Base-by-base conservation (phyloP, 2,888 invertebrate genomes). In the Xestia rhomboidea region DNA sequence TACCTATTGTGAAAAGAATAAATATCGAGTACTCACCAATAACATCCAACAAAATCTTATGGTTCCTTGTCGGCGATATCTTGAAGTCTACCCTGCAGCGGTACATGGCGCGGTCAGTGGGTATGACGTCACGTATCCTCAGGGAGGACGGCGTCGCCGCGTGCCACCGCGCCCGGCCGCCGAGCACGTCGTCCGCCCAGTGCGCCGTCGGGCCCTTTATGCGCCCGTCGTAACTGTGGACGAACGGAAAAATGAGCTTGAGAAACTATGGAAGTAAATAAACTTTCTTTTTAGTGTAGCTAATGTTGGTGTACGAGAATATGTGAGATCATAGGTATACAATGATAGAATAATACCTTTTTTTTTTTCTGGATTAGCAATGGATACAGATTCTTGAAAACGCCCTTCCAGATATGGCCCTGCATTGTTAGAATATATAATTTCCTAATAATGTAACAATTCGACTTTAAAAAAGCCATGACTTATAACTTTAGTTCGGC, bases 41-140 rank as follows among this genome's bases (percentile, higher is more conserved):
- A 78, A 98, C 97, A 86, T 97, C 97, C 77, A 98, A 97, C 84
- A 97, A 97, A 82, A 98, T 97, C 90, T 98, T 97, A 80, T 98
- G 97, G 93, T 98, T 98, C 86, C 97, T 97, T 18, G 98, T 98
- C 0, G 98, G 98, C 13, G 98, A 98, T 87, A 98, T 97, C 89
- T 97, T 97, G 94, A 98, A 98, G 95, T 98, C 98, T 69, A 98
- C 98, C 77, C 98, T 95, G 93, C 98, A 98, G 80, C 98, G 97
- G 94, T 98, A 98, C 87, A 98, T 97, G 13, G 98, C 98, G 72
- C 98, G 98, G 93, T 98, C 98, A 30, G 97, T 95, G 54, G 98
- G 98, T 44, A 97, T 94, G 77, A 98, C 97, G 91, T 97, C 97
- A 76, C 98, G 97, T 87, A 97, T 97, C 74, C 98, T 96, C 51